These are phyloP conservation scores for Drosophila mulleri DNA, from an alignment of 2,888 invertebrate genomes.

Conservation along the genomic window DNA sequence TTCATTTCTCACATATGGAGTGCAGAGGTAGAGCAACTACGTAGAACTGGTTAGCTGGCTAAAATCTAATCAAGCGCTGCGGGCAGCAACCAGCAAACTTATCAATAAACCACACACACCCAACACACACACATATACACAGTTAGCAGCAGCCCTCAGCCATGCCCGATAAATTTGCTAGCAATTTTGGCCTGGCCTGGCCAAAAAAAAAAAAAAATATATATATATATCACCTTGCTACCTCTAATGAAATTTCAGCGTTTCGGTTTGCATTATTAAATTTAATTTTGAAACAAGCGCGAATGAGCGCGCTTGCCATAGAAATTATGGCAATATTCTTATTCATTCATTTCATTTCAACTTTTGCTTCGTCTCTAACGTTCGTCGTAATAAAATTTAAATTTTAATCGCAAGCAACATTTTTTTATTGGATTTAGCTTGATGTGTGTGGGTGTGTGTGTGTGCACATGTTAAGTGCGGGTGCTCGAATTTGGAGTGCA, in stretches of 20 bases:
- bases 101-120: constrained; percentile 73
- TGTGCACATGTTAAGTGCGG: constrained; percentile 13
- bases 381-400: constrained; percentile 63
- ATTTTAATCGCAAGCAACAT: constrained; percentile 65
- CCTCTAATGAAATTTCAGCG: constrained; percentile 67
- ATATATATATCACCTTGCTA: constrained; percentile 50
- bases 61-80: constrained; percentile 81
- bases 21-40: background rate
- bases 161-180: constrained; percentile 12
- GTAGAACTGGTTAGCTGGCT: constrained; percentile 41
- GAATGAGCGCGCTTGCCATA: constrained; percentile 35
- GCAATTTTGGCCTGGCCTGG: constrained; percentile 32
- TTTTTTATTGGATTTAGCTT: constrained; percentile 47
- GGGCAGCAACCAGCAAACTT: constrained; percentile 61
- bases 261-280: constrained; percentile 70
- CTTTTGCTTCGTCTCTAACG: constrained; percentile 5
- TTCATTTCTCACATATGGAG: constrained; percentile 41
- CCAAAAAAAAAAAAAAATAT: constrained; percentile 30
- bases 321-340: constrained; percentile 70
- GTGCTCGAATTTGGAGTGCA: background rate
- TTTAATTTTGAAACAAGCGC: constrained; percentile 65
- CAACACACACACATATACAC: background rate
- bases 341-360: constrained; percentile 29
- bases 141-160: background rate
- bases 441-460: constrained; percentile 17